phyloP scores from a whole-genome alignment of 2,113 vertebrate genomes.

The Shinisaurus crocodilurus region DNA sequence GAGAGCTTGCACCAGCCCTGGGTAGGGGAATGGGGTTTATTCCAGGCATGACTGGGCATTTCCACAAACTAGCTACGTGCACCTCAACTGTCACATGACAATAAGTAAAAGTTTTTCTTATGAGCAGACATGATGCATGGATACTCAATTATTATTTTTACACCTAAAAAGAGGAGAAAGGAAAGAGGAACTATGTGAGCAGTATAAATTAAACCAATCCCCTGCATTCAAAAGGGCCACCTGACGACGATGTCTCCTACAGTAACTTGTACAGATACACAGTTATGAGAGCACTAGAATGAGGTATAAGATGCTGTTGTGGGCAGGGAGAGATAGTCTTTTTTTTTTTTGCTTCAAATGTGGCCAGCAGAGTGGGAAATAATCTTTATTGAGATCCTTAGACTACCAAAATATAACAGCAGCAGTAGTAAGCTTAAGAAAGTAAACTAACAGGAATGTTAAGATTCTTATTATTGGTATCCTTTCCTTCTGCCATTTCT shows the following conservation, averaged over 20 bases:
- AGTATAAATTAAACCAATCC: neutral
- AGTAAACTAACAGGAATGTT: constrained; percentile 33
- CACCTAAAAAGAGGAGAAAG: neutral
- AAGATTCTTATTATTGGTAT: constrained; percentile 25
- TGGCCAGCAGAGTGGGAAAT: neutral
- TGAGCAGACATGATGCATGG: neutral
- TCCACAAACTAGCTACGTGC: neutral
- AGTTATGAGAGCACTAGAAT: neutral
- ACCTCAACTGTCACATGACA: neutral
- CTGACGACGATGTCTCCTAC: constrained; percentile 59
- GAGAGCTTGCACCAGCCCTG: too few species aligned
- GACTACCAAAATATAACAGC: neutral
- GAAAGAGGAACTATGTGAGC: neutral
- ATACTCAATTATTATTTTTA: neutral
- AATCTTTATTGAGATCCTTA: neutral
- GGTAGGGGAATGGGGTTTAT: neutral
- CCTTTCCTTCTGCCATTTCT: constrained; percentile 33
- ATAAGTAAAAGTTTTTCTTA: neutral
- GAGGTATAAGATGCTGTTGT: neutral
- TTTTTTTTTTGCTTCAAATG: neutral
- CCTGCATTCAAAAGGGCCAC: neutral
- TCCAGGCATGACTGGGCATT: neutral
- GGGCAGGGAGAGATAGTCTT: neutral
- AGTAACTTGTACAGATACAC: constrained; percentile 3
- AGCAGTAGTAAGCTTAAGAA: constrained; percentile 28